phyloP scores from a whole-genome alignment of 2,888 invertebrate species.

The Xanthia togata region DNA sequence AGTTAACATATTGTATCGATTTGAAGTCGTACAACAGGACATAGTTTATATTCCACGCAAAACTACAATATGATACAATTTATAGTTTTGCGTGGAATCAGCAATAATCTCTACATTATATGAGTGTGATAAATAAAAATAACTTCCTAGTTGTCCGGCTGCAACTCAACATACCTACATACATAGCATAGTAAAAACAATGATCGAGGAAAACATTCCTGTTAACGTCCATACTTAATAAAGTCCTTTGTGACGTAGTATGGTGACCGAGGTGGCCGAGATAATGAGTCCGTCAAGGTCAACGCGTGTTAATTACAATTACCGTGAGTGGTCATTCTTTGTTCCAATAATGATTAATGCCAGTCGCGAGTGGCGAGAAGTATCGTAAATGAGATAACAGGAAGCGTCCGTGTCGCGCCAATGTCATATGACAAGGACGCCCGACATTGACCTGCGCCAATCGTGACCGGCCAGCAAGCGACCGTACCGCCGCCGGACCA shows the following conservation, averaged over 20 bases:
- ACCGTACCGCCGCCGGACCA: slow-evolving; percentile 12
- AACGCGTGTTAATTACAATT: slow-evolving; percentile 89
- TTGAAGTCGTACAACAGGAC: slow-evolving; percentile 22
- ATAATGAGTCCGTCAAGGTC: slow-evolving; percentile 77
- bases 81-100: no score
- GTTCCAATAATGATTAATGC: slow-evolving; percentile 90
- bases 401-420: slow-evolving; percentile 87
- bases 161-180: slow-evolving; percentile 66
- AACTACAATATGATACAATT: no score
- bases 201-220: slow-evolving; percentile 85
- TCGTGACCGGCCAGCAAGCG: slow-evolving; percentile 54
- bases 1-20: background rate
- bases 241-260: slow-evolving; percentile 86
- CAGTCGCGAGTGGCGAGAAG: slow-evolving; percentile 84
- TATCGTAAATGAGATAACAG: slow-evolving; percentile 89
- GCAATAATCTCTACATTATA: slow-evolving; percentile 45
- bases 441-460: slow-evolving; percentile 57
- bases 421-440: slow-evolving; percentile 86
- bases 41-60: slow-evolving; percentile 12
- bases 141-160: slow-evolving; percentile 77
- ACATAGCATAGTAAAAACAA: slow-evolving; percentile 81
- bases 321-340: slow-evolving; percentile 90
- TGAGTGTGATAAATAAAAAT: slow-evolving; percentile 58
- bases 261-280: slow-evolving; percentile 81
- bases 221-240: slow-evolving; percentile 78